A percentile compares a stretch with the other conserved stretches of the same genome.
phyloP scores from a whole-genome alignment of 1,140 invertebrate species.

The Octopus bimaculoides region DNA sequence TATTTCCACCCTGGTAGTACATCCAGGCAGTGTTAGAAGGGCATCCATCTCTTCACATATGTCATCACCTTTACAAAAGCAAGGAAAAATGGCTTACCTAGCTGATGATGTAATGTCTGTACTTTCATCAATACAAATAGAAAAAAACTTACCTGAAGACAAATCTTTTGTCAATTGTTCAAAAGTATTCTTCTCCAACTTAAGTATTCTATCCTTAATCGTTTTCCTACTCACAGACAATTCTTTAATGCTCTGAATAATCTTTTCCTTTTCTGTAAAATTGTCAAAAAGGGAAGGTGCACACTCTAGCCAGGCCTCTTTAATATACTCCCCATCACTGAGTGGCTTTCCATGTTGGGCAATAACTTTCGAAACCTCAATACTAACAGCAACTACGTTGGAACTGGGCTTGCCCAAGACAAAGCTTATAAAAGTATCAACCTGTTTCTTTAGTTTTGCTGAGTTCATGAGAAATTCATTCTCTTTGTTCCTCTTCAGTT shows the following conservation, averaged over 20 bases:
- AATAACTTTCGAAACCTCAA: not conserved
- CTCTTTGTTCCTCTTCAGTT: not conserved
- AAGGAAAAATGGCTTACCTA: not conserved
- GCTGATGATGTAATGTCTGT: not conserved
- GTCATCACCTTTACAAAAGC: not conserved
- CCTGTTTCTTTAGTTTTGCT: not conserved
- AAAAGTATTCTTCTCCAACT: not conserved
- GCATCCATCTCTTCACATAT: not conserved
- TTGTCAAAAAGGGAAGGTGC: not conserved
- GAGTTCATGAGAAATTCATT: not conserved
- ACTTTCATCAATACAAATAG: not conserved
- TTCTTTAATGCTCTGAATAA: not conserved
- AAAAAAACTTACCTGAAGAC: not conserved
- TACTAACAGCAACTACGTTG: not conserved
- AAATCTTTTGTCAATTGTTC: not conserved
- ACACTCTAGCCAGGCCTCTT: not conserved
- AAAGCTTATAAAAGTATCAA: not conserved
- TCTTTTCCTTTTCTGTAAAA: not conserved
- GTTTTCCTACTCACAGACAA: not conserved
- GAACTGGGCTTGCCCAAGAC: not conserved
- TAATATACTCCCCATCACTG: not conserved
- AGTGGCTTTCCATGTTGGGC: not conserved
- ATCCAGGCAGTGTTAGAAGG: not conserved
- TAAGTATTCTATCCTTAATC: not conserved
- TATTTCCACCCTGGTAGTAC: not conserved